phyloP scores from a whole-genome alignment of 92 coral and sea anemone genomes.

The Umimayanthus chanpuru region DNA sequence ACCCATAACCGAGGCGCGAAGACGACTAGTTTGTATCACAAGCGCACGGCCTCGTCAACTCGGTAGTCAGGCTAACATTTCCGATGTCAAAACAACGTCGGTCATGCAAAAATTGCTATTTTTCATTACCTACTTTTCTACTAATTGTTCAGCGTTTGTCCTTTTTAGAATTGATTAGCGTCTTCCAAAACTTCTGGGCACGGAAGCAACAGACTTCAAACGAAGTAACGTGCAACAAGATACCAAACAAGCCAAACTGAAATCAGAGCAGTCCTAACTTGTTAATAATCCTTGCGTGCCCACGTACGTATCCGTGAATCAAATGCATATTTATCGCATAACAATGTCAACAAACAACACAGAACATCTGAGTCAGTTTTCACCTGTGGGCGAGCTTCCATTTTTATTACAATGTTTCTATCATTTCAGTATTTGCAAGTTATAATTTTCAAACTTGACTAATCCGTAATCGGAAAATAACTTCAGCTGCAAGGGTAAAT shows the following conservation, averaged over 20 bases:
- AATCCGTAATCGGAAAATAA: neutral
- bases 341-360: neutral
- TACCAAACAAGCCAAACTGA: neutral
- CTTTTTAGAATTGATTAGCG: neutral
- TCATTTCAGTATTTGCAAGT: constrained; percentile 1
- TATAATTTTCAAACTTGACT: neutral
- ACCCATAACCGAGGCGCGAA: constrained; percentile 1
- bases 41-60: neutral
- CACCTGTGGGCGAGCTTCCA: neutral
- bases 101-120: neutral
- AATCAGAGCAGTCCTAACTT: neutral
- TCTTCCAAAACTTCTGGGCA: neutral
- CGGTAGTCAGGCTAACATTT: neutral
- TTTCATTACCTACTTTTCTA: neutral
- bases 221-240: neutral
- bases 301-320: neutral
- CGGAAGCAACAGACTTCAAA: neutral
- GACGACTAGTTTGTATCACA: neutral
- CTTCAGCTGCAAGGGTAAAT: neutral
- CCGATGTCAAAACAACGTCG: neutral
- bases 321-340: constrained; percentile 7
- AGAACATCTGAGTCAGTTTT: neutral
- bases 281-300: constrained; percentile 8
- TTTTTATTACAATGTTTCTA: neutral
- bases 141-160: neutral